Evolutionary conservation across 2,888 invertebrate species (phyloP).

Genomic region (Nephrotoma appendiculata): DNA sequence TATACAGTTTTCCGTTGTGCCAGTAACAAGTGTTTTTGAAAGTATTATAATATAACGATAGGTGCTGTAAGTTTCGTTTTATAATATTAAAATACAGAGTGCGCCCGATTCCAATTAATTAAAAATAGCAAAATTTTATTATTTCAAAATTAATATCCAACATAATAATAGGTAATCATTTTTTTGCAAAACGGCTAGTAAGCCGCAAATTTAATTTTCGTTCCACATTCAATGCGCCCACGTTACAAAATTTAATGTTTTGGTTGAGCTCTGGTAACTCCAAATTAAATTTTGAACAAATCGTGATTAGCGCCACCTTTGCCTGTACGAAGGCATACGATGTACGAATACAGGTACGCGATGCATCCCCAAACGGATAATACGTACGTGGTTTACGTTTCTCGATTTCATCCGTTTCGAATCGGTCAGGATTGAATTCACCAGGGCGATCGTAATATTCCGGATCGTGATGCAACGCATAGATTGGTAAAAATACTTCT

Average conservation of each 20-base stretch:
- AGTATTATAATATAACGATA: neutral
- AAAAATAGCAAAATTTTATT: neutral
- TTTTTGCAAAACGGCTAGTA: neutral
- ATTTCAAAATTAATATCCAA: neutral
- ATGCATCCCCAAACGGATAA: neutral
- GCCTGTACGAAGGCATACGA: neutral
- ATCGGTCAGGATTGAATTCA: neutral
- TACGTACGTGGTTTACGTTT: neutral
- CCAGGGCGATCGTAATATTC: neutral
- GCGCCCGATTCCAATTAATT: neutral
- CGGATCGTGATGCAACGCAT: neutral
- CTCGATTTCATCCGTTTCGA: neutral
- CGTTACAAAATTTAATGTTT: neutral
- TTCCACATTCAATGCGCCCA: neutral
- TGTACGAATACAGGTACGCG: neutral
- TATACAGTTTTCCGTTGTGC: neutral
- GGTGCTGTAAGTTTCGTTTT: neutral
- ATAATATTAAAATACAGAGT: neutral
- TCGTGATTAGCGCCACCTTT: neutral
- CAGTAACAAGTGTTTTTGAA: neutral
- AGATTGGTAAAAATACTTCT: neutral
- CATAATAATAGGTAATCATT: neutral
- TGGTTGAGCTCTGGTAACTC: neutral
- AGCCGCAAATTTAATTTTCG: neutral
- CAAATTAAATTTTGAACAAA: neutral